Evolutionary conservation across 2,888 invertebrate genomes (phyloP).

Genomic region (Nineta flava): DNA sequence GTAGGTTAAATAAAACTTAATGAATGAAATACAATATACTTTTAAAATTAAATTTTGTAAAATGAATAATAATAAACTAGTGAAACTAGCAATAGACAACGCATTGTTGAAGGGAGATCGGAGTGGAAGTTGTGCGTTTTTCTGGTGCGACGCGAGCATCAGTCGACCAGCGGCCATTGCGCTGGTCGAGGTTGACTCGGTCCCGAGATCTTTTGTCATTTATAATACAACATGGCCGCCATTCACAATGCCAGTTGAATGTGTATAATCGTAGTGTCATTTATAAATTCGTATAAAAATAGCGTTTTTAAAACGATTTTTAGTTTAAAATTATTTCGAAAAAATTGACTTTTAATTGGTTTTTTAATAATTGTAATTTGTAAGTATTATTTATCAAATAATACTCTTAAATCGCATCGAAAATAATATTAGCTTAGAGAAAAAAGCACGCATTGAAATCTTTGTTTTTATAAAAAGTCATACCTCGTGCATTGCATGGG

Average conservation of each 20-base stretch:
- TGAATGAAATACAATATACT: no score
- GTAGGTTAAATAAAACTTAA: no score
- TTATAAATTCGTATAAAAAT: not conserved
- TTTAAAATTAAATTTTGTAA: no score
- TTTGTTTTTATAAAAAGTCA: not conserved
- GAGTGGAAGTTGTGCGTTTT: slow-evolving; percentile 1
- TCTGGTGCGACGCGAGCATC: slow-evolving; percentile 1
- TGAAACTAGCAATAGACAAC: no score
- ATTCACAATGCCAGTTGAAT: not conserved
- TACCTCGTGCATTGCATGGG: not conserved
- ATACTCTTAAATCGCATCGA: not conserved
- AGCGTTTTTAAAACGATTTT: not conserved
- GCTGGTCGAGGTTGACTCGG: slow-evolving; percentile 1
- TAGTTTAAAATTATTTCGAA: not conserved
- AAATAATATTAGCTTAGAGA: no score
- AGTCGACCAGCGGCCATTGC: slow-evolving; percentile 3
- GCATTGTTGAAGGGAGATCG: not conserved
- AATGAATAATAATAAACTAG: no score
- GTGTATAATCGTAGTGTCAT: not conserved
- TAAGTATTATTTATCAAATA: not conserved
- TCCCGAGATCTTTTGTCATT: slow-evolving; percentile 1
- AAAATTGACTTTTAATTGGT: no score
- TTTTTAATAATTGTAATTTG: not conserved
- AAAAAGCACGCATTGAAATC: no score
- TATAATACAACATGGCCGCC: slow-evolving; percentile 2